Conservation (phyloP, 2,888 invertebrate genomes). For the Drosophila setosimentum region DNA sequence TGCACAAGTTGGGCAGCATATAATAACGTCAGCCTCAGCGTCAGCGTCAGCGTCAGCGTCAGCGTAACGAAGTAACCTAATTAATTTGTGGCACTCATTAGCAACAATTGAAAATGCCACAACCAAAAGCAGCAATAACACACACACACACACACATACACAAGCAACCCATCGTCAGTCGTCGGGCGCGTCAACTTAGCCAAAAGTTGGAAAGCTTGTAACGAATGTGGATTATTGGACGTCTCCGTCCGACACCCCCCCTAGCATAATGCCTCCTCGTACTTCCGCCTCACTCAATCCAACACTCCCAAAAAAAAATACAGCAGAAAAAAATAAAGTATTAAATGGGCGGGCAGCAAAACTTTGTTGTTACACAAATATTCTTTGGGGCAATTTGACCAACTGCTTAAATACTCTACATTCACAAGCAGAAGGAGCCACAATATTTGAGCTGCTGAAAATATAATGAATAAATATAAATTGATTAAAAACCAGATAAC, state of each 20-base stretch:
- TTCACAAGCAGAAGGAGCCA: not conserved
- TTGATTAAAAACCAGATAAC: not conserved
- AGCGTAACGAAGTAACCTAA: constrained; percentile 80
- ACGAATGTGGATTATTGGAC: constrained; percentile 55
- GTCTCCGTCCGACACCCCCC: not conserved
- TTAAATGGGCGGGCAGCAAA: constrained; percentile 18
- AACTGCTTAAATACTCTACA: constrained; percentile 39
- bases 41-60: constrained; percentile 61
- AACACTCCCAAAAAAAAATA: constrained; percentile 47
- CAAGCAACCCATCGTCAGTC: constrained; percentile 21
- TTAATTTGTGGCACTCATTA: constrained; percentile 81
- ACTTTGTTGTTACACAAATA: constrained; percentile 18
- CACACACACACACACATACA: not conserved
- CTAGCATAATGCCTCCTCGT: fast-evolving
- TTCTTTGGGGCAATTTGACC: not conserved
- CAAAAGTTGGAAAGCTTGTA: constrained; percentile 58
- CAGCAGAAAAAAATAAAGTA: constrained; percentile 9
- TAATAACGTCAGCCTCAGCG: constrained; percentile 61
- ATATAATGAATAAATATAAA: not conserved
- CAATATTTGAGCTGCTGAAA: not conserved
- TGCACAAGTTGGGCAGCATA: constrained; percentile 7
- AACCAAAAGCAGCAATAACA: constrained; percentile 39
- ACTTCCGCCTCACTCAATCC: constrained; percentile 18
- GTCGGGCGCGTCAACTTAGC: constrained; percentile 45
- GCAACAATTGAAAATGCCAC: constrained; percentile 79